These are phyloP conservation scores for Eupeodes luniger DNA, from an alignment of 2,888 invertebrate species.

Conservation along the genomic window DNA sequence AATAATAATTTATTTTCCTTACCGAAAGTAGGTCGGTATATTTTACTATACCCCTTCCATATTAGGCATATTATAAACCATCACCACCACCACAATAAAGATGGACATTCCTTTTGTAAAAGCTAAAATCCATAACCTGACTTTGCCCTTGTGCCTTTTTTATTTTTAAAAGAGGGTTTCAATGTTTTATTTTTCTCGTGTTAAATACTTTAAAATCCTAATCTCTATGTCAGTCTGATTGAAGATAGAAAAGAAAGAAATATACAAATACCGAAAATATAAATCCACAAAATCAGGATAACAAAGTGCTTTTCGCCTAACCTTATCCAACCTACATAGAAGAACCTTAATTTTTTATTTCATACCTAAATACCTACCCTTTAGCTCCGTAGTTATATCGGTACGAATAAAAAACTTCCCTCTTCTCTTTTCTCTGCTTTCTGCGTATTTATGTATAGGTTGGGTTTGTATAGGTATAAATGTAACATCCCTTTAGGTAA, in stretches of 20 bases:
- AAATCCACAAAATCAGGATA: slow-evolving; percentile 30
- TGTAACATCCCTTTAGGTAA: slow-evolving; percentile 22
- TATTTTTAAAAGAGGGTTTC: background rate
- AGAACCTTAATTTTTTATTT: slow-evolving; percentile 32
- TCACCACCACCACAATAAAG: background rate
- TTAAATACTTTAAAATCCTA: slow-evolving; percentile 28
- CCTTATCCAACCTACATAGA: background rate
- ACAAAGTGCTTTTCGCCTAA: slow-evolving; percentile 20
- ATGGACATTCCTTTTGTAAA: slow-evolving; percentile 20
- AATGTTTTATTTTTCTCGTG: background rate
- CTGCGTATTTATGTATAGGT: no score
- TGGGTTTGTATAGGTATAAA: no score
- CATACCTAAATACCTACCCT: slow-evolving; percentile 18
- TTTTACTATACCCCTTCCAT: no score
- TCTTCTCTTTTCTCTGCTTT: no score
- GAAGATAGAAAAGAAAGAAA: background rate
- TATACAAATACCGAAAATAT: background rate
- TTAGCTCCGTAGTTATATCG: background rate
- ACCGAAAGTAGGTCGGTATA: background rate
- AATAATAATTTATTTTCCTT: slow-evolving; percentile 15
- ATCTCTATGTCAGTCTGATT: slow-evolving; percentile 25
- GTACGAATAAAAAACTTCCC: no score
- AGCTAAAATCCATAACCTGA: slow-evolving; percentile 8
- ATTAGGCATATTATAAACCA: background rate
- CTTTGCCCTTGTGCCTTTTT: background rate